phyloP scores from a whole-genome alignment of 2,888 invertebrate species.

The Spilosoma lubricipeda region DNA sequence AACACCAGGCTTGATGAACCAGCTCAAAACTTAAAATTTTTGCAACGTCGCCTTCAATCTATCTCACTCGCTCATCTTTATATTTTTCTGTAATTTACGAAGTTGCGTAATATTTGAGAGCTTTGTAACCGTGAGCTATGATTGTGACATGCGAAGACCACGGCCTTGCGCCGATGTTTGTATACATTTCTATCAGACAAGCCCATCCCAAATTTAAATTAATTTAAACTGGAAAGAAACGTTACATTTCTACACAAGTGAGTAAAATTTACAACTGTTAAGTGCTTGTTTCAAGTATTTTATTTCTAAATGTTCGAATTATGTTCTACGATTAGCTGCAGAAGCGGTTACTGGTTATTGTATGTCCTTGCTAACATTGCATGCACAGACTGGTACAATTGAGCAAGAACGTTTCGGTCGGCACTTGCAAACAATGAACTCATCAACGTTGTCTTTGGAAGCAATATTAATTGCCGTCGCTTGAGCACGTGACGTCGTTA shows the following conservation, averaged over 20 bases:
- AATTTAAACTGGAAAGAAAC: slow-evolving; percentile 5
- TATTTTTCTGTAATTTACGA: slow-evolving; percentile 53
- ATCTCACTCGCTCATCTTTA: slow-evolving; percentile 55
- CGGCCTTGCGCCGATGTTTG: slow-evolving; percentile 54
- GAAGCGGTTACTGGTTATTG: slow-evolving; percentile 55
- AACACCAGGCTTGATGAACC: slow-evolving; percentile 11
- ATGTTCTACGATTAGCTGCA: slow-evolving; percentile 35
- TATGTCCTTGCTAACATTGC: slow-evolving; percentile 69
- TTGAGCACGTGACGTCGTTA: slow-evolving; percentile 56
- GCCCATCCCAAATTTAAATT: slow-evolving; percentile 26
- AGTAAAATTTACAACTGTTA: not conserved
- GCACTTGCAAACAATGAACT: slow-evolving; percentile 81
- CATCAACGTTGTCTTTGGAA: slow-evolving; percentile 70
- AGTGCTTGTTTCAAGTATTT: not conserved
- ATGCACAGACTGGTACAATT: slow-evolving; percentile 63
- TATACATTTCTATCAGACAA: slow-evolving; percentile 32
- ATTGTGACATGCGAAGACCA: slow-evolving; percentile 65
- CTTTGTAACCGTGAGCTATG: slow-evolving; percentile 56
- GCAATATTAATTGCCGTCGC: slow-evolving; percentile 75
- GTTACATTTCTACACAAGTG: slow-evolving; percentile 5
- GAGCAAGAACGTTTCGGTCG: slow-evolving; percentile 75
- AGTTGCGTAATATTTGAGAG: slow-evolving; percentile 61
- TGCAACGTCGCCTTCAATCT: slow-evolving; percentile 54
- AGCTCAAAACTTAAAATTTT: slow-evolving; percentile 48
- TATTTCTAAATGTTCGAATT: slow-evolving; percentile 10